These are phyloP conservation scores for Cyprinus carpio DNA, from an alignment of 2,113 vertebrate genomes.

Conservation along the genomic window DNA sequence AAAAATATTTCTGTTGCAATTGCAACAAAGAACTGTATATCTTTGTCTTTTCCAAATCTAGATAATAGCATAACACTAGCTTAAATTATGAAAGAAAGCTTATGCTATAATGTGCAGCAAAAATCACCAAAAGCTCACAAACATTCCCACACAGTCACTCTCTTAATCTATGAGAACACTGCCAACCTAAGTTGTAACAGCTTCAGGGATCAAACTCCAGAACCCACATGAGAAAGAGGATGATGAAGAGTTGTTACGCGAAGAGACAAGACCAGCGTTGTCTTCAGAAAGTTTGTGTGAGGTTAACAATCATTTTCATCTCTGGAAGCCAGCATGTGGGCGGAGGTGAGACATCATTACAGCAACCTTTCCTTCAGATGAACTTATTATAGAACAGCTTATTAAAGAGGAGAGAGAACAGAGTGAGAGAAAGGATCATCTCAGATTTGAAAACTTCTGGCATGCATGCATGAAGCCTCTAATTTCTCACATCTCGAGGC, in stretches of 20 bases:
- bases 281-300: conserved; percentile 32
- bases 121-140: not conserved
- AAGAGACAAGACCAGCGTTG: not conserved
- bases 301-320: conserved; percentile 16
- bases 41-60: not conserved
- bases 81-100: not conserved
- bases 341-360: conserved; percentile 39
- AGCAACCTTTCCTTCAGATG: conserved; percentile 31
- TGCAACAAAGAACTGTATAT: not conserved
- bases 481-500: conserved; percentile 63
- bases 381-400: conserved; percentile 40
- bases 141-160: not conserved
- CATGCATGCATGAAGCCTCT: conserved; percentile 70
- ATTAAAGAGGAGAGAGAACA: conserved; percentile 26
- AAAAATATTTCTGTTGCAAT: not conserved
- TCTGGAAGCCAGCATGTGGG: conserved; percentile 36
- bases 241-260: not conserved
- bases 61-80: not conserved
- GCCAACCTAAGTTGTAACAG: not conserved
- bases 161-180: not conserved
- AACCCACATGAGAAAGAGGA: not conserved
- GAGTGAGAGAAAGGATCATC: conserved; percentile 33
- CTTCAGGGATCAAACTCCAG: conserved; percentile 19
- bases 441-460: conserved; percentile 26
- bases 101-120: not conserved